Evolutionary conservation across 2,797 vertebrate genomes (phyloP).

Genomic region (Chaunax sp.): DNA sequence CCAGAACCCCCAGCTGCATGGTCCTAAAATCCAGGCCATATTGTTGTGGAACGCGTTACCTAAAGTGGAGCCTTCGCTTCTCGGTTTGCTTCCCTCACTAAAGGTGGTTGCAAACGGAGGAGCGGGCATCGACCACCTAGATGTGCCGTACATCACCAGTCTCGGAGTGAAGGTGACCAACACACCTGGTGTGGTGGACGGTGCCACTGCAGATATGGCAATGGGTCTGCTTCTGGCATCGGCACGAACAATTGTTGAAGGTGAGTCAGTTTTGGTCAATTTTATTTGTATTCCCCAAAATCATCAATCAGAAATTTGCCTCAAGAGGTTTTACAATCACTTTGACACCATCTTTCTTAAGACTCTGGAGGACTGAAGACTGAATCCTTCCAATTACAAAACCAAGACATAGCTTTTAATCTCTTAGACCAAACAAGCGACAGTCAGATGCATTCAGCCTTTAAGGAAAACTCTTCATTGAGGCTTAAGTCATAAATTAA

Average conservation of each 20-base stretch:
- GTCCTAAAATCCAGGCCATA: constrained; percentile 77
- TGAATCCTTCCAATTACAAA: not conserved
- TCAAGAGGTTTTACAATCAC: too few relatives aligned
- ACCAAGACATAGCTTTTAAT: too few relatives aligned
- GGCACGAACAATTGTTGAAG: constrained; percentile 42
- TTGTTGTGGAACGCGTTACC: constrained; percentile 21
- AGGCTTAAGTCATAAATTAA: too few relatives aligned
- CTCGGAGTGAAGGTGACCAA: constrained; percentile 57
- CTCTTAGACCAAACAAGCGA: too few relatives aligned
- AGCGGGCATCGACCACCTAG: constrained; percentile 56
- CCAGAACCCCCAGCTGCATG: constrained; percentile 71
- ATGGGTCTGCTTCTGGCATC: constrained; percentile 66
- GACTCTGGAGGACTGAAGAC: not conserved
- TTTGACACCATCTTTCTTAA: not conserved
- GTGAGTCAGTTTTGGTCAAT: not conserved
- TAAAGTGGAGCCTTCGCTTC: constrained; percentile 5
- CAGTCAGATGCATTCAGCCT: too few relatives aligned
- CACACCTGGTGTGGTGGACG: constrained; percentile 68
- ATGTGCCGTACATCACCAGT: constrained; percentile 45
- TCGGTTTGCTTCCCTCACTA: constrained; percentile 33
- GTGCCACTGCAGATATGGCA: constrained; percentile 76
- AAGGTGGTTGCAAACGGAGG: constrained; percentile 55
- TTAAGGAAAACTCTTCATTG: too few relatives aligned
- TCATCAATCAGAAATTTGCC: too few relatives aligned
- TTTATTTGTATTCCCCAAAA: not conserved